Evolutionary conservation across 2,113 vertebrate genomes (phyloP).

Genomic region (Microcebus lehilahytsara): DNA sequence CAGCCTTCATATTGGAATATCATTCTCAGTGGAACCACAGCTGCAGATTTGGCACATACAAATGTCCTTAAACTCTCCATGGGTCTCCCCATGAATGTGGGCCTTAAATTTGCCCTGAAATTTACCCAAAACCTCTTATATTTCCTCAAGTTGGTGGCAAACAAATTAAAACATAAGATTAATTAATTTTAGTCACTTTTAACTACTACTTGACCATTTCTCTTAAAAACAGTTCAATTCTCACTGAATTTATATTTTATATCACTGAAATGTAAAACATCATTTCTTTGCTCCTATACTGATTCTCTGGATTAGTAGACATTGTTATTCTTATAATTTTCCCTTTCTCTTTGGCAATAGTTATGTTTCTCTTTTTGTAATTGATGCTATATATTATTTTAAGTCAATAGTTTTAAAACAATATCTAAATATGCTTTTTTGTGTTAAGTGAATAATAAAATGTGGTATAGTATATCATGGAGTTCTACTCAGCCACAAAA

Average conservation of each 20-base stretch:
- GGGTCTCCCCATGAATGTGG: neutral
- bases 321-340: neutral
- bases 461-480: no score
- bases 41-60: neutral
- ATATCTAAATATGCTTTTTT: neutral
- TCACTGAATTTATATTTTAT: neutral
- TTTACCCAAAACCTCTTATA: neutral
- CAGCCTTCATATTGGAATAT: accelerated
- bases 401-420: neutral
- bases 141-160: neutral
- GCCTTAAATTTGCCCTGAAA: neutral
- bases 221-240: neutral
- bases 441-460: neutral
- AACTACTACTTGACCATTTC: neutral
- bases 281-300: neutral
- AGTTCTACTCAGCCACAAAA: no score
- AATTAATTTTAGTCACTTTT: neutral
- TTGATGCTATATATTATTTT: neutral
- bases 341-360: neutral
- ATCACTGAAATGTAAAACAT: neutral
- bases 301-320: neutral
- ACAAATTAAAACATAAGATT: neutral
- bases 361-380: neutral
- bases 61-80: neutral
- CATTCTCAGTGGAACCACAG: neutral